These are phyloP conservation scores for Clytia hemisphaerica DNA, from an alignment of 30 jellyfish, hydroid and myxozoan species.

Conservation along the genomic window DNA sequence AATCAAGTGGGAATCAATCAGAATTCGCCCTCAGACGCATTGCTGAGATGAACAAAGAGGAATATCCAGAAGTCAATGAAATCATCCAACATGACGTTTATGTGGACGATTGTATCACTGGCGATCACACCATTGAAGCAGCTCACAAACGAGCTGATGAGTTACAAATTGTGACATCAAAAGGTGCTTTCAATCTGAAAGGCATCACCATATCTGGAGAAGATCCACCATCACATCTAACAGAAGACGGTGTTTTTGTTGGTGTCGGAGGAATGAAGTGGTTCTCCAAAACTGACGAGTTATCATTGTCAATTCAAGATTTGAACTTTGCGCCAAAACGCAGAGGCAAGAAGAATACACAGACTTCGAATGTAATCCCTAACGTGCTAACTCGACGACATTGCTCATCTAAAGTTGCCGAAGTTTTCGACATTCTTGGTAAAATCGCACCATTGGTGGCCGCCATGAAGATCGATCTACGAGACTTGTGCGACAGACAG, in stretches of 20 bases:
- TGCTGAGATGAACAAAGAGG: neutral
- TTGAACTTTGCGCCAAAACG: neutral
- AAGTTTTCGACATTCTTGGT: slow-evolving; percentile 28
- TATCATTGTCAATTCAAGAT: too few species aligned
- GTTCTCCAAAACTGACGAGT: too few species aligned
- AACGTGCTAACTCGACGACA: too few species aligned
- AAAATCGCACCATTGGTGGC: slow-evolving; percentile 57
- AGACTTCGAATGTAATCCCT: too few species aligned
- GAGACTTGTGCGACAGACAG: neutral
- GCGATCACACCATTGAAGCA: too few species aligned
- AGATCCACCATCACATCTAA: neutral
- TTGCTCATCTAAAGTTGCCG: slow-evolving; percentile 25
- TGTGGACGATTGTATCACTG: too few species aligned
- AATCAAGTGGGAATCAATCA: slow-evolving; percentile 6
- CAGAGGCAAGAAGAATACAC: too few species aligned
- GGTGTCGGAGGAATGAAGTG: slow-evolving; percentile 2
- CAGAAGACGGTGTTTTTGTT: too few species aligned
- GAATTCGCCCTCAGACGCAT: too few species aligned
- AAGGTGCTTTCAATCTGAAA: neutral
- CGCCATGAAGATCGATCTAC: too few species aligned
- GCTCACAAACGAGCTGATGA: too few species aligned
- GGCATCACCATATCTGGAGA: neutral
- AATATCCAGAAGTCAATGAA: neutral
- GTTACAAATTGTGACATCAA: neutral
- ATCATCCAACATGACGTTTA: neutral